Evolutionary conservation across 1,140 invertebrate species (phyloP).

Genomic region (Drusus annulatus): DNA sequence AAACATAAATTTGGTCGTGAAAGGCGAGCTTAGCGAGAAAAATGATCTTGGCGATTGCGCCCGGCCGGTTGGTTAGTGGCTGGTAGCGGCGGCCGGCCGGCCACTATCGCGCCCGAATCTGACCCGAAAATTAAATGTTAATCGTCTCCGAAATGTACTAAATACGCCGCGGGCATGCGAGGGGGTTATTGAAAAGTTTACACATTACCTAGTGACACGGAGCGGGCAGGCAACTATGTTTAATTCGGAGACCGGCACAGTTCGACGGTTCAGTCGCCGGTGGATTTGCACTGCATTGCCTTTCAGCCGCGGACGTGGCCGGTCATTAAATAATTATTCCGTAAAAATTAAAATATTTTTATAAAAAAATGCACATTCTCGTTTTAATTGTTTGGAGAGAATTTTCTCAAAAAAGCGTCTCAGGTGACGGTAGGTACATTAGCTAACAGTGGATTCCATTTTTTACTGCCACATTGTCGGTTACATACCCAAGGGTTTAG

Average conservation of each 20-base stretch:
- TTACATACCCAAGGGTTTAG: too few species aligned
- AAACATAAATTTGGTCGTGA: constrained; percentile 49
- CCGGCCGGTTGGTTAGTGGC: neutral
- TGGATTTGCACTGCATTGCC: too few species aligned
- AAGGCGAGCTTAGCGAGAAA: constrained; percentile 50
- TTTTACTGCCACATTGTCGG: too few species aligned
- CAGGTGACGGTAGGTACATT: too few species aligned
- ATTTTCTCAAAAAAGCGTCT: neutral
- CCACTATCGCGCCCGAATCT: constrained; percentile 53
- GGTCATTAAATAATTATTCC: too few species aligned
- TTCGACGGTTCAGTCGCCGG: too few species aligned
- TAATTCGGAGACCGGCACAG: too few species aligned
- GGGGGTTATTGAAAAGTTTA: constrained; percentile 56
- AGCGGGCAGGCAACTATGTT: neutral
- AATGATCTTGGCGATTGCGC: constrained; percentile 48
- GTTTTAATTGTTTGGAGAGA: neutral
- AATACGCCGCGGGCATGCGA: constrained; percentile 56
- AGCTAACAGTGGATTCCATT: too few species aligned
- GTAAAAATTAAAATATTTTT: too few species aligned
- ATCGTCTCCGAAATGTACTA: constrained; percentile 54
- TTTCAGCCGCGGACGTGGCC: too few species aligned
- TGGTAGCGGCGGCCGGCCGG: neutral
- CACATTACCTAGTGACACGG: constrained; percentile 41
- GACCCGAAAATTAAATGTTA: constrained; percentile 60
- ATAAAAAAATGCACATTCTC: neutral